Percentiles rank a stretch among this genome's conserved stretches.
These are phyloP conservation scores for Pachyseris speciosa DNA, from an alignment of 64 coral and sea anemone genomes.

Conservation along the genomic window DNA sequence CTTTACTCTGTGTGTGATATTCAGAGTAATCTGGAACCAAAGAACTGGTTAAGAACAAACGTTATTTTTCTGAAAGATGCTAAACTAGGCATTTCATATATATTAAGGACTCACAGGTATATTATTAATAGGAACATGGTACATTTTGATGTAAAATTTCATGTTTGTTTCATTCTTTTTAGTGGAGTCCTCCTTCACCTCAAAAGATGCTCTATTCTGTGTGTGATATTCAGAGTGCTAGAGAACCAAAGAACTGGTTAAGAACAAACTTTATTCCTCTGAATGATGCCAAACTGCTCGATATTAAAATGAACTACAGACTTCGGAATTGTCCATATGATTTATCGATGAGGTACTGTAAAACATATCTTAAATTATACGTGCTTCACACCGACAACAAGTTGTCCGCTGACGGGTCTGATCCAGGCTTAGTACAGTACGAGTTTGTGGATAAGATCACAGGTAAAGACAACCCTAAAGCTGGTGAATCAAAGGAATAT, in stretches of 20 bases:
- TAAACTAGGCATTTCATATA: too few relatives aligned
- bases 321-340: not conserved
- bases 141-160: too few relatives aligned
- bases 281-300: slow-evolving; percentile 1
- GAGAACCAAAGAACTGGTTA: slow-evolving; percentile 45
- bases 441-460: not conserved
- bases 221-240: not conserved
- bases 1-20: slow-evolving; percentile 23
- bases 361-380: slow-evolving; percentile 26
- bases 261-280: slow-evolving; percentile 36
- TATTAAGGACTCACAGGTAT: too few relatives aligned
- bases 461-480: too few relatives aligned
- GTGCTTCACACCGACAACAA: not conserved
- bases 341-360: not conserved
- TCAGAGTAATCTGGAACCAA: not conserved
- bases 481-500: not conserved
- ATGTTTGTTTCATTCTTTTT: not conserved
- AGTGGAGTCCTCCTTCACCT: not conserved
- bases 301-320: slow-evolving; percentile 15
- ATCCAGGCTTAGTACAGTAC: not conserved
- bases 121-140: too few relatives aligned
- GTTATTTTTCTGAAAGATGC: slow-evolving; percentile 36
- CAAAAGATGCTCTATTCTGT: not conserved
- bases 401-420: too few relatives aligned
- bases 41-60: slow-evolving; percentile 40